Evolutionary conservation across 2,113 vertebrate species (phyloP), one percentile per base, ranked within the genome.

Genomic region (Labrus mixtus): DNA sequence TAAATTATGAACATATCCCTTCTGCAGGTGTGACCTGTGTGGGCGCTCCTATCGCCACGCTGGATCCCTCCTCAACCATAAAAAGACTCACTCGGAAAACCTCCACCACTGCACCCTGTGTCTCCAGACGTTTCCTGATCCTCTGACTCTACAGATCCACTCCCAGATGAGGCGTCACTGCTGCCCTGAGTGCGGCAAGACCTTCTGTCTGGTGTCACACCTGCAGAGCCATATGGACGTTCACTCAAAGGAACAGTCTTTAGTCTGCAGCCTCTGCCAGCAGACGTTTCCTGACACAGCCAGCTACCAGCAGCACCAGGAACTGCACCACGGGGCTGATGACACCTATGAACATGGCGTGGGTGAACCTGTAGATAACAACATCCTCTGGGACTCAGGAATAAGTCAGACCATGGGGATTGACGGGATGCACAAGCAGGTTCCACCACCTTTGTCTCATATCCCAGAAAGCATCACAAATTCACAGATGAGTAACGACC

Each of bases 21-120:
- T 15, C 76, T 69, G 48, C 88, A 95, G 94, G 85, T 97, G 97
- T 79, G 95, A 95, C 81, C 93, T 96, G 51, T 97, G 96, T 22
- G 95, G 95, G 1, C 94, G 94, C 68, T 95, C 95, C 19, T 96
- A 96, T 90, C 93, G 93, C 77, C 95, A 96, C 13, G 94, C 95
- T 0, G 94, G 94, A 39, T 95, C 95, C 19, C 94, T 96, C 46
- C 94, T 96, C 65, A 96, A 96, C 88, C 95, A 96, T 81, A 95
- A 95, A 83, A 95, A 95, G 79, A 95, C 93, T 0, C 95, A 96
- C 82, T 94, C 92, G 0, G 91, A 93, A 17, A 95, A 90, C 81
- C 93, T 95, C 70, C 95, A 96, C 80, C 90, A 93, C 73, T 96
- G 95, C 61, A 84, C 91, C 46, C 83, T 94, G 65, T 96, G 95